These are phyloP conservation scores for Protonemura montana DNA, from an alignment of 2,888 invertebrate species.

Conservation along the genomic window DNA sequence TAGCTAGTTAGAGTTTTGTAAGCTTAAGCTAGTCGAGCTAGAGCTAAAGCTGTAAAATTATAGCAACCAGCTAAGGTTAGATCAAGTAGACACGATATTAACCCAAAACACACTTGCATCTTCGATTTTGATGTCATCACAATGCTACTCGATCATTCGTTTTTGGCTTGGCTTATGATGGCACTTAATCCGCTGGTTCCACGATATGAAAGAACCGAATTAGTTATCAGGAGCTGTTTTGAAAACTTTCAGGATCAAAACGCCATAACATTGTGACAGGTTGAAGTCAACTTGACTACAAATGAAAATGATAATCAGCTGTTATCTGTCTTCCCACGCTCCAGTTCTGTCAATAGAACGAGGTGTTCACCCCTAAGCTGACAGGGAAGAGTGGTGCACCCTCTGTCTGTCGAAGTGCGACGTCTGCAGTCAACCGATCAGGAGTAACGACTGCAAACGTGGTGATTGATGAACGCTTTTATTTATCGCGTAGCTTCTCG, in stretches of 20 bases:
- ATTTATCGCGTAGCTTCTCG: neutral
- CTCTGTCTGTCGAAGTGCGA: neutral
- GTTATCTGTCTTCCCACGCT: neutral
- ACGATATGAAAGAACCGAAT: neutral
- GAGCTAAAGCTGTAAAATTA: no score
- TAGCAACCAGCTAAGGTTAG: no score
- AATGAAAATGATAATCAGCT: neutral
- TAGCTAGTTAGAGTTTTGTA: no score
- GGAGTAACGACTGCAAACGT: neutral
- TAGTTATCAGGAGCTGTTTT: neutral
- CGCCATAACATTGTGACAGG: neutral
- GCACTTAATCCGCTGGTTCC: no score
- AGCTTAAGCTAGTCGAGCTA: no score
- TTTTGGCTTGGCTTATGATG: neutral
- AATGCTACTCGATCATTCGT: neutral
- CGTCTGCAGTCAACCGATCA: neutral
- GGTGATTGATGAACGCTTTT: slow-evolving; percentile 7
- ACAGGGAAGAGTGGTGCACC: neutral
- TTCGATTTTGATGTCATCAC: neutral
- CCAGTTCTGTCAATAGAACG: neutral
- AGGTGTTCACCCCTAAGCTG: neutral
- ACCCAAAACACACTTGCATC: no score
- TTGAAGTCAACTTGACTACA: neutral
- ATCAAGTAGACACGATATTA: no score
- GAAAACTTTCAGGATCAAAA: neutral